Evolutionary conservation across 2,888 invertebrate genomes (phyloP).

Genomic region (Drosophila neotestacea): DNA sequence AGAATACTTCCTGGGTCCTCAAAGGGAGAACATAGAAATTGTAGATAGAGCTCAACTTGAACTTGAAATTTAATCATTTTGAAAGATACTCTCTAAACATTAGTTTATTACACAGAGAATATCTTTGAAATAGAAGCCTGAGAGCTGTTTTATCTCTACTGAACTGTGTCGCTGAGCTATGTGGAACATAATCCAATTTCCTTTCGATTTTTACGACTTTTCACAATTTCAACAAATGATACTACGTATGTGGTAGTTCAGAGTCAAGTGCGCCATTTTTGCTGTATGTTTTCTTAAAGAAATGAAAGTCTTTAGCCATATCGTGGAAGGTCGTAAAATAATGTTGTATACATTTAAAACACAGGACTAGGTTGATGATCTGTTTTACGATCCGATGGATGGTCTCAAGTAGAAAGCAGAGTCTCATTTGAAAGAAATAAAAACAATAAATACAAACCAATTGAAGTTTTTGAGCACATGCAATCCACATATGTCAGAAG

Average conservation of each 20-base stretch:
- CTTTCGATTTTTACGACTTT: constrained; percentile 53
- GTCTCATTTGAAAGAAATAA: constrained; percentile 77
- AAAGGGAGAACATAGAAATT: background rate
- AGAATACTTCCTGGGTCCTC: too few species aligned
- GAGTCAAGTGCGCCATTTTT: constrained; percentile 73
- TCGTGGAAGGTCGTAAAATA: constrained; percentile 72
- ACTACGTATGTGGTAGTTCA: constrained; percentile 25
- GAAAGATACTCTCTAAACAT: background rate
- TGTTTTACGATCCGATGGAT: constrained; percentile 63
- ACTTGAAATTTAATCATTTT: constrained; percentile 18
- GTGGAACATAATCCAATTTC: constrained; percentile 65
- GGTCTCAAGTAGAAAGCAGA: constrained; percentile 59
- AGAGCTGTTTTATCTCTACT: constrained; percentile 54
- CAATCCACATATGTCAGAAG: constrained; percentile 49
- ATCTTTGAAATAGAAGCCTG: constrained; percentile 2
- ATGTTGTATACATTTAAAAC: constrained; percentile 76
- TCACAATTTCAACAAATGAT: constrained; percentile 12
- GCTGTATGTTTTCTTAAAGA: constrained; percentile 8
- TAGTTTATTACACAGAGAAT: background rate
- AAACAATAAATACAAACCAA: constrained; percentile 75
- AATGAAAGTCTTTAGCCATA: constrained; percentile 69
- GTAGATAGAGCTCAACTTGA: constrained; percentile 4
- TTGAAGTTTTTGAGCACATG: constrained; percentile 54
- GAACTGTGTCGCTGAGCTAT: constrained; percentile 48
- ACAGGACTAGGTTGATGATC: constrained; percentile 64